These are phyloP conservation scores for Xylota segnis DNA, from an alignment of 2,888 invertebrate species.

Conservation along the genomic window DNA sequence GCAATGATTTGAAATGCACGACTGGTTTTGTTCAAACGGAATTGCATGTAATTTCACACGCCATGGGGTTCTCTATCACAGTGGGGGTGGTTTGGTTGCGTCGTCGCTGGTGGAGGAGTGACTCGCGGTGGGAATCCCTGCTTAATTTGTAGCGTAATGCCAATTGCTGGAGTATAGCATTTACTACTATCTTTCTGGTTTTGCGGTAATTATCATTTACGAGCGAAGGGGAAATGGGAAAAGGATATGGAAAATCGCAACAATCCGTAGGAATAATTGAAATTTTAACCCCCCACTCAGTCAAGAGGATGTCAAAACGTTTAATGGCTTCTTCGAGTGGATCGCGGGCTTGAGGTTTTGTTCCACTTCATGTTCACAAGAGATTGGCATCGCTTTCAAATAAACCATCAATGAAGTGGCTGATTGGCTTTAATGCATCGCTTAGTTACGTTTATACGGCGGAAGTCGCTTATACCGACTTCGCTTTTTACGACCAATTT, in stretches of 20 bases:
- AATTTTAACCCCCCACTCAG: no score
- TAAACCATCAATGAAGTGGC: no score
- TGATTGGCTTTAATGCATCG: no score
- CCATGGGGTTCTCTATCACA: conserved; percentile 22
- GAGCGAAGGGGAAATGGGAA: conserved; percentile 1
- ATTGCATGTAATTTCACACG: conserved; percentile 69
- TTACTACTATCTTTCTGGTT: not conserved
- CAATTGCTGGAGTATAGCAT: conserved; percentile 25
- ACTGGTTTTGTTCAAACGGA: conserved; percentile 52
- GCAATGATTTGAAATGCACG: conserved; percentile 56
- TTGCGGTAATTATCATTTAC: conserved; percentile 10
- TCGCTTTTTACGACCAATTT: no score
- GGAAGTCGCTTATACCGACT: no score
- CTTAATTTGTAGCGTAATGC: conserved; percentile 58
- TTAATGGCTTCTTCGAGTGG: no score
- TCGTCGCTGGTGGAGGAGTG: not conserved
- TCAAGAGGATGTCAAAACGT: no score
- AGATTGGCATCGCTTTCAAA: no score
- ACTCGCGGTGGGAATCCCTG: conserved; percentile 48
- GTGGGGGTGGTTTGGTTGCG: no score
- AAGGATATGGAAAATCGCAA: conserved; percentile 9
- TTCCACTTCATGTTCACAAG: no score
- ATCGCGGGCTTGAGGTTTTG: no score
- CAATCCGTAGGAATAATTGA: not conserved
- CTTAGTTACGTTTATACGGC: no score